Conservation (phyloP, 1,140 invertebrate genomes). For the Drepana arcuata region DNA sequence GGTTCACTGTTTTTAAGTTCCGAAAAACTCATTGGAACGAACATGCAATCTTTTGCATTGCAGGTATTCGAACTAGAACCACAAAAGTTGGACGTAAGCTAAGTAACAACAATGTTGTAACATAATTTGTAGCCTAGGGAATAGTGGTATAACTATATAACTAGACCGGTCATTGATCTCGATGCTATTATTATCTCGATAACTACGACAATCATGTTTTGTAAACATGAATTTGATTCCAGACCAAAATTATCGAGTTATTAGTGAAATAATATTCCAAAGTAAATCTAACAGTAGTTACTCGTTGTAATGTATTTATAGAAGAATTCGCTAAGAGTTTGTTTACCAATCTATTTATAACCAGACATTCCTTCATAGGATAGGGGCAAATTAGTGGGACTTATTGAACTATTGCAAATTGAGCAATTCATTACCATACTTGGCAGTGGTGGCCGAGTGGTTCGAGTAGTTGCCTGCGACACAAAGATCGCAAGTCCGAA, state of each 20-base stretch:
- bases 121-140: constrained; percentile 53
- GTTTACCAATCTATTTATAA: no score
- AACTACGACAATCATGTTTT: constrained; percentile 42
- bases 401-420: neutral
- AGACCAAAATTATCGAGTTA: constrained; percentile 21
- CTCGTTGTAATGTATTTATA: neutral
- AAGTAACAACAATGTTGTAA: constrained; percentile 37
- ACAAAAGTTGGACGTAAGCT: no score
- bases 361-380: no score
- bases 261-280: constrained; percentile 12
- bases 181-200: constrained; percentile 54
- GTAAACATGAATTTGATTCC: constrained; percentile 37
- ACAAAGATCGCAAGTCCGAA: no score
- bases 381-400: no score
- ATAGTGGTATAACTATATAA: no score
- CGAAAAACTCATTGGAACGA: no score
- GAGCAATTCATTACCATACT: neutral
- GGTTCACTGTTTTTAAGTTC: no score
- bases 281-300: neutral
- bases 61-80: neutral
- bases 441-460: no score
- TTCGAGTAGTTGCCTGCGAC: no score
- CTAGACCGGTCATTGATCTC: constrained; percentile 55
- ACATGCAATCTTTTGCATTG: neutral
- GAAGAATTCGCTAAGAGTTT: no score